These are phyloP conservation scores for Lepidurus couesii DNA, from an alignment of 1,140 invertebrate species.

Conservation along the genomic window DNA sequence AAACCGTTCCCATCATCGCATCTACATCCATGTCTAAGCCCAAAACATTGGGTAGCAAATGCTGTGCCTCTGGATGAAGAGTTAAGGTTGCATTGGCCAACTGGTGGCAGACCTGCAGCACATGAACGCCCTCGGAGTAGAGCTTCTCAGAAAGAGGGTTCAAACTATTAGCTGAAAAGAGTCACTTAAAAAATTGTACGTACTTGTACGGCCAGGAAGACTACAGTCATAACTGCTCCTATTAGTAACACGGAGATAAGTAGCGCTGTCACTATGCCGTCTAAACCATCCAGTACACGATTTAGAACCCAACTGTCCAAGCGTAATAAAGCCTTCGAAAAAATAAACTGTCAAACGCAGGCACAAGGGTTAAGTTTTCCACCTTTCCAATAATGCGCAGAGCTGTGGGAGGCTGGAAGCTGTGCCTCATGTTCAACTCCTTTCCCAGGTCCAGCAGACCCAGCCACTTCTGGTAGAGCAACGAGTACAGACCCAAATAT, in stretches of 20 bases:
- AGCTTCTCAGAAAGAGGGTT: conserved; percentile 56
- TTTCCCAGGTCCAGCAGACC: conserved; percentile 36
- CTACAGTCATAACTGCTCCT: conserved; percentile 48
- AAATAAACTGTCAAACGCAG: neutral
- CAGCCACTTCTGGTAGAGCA: conserved; percentile 38
- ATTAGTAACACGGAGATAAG: conserved; percentile 54
- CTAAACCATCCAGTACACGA: conserved; percentile 50
- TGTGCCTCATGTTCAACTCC: conserved; percentile 42
- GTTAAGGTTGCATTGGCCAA: conserved; percentile 83
- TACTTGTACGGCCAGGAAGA: conserved; percentile 59
- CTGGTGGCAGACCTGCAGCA: conserved; percentile 80
- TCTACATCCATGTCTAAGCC: conserved; percentile 56
- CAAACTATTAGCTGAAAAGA: neutral
- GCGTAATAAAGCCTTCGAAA: conserved; percentile 37
- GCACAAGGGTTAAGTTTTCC: neutral
- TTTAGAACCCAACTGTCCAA: conserved; percentile 26
- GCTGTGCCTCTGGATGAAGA: conserved; percentile 72
- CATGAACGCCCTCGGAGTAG: conserved; percentile 89
- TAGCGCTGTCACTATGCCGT: conserved; percentile 55
- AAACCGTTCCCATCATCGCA: conserved; percentile 72
- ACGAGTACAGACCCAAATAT: conserved; percentile 41
- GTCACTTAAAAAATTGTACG: conserved; percentile 26
- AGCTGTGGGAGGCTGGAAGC: conserved; percentile 51
- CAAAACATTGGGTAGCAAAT: conserved; percentile 54
- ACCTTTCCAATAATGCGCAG: conserved; percentile 44